phyloP scores from a whole-genome alignment of 2,797 vertebrate species.

The Pipistrellus pygmaeus region DNA sequence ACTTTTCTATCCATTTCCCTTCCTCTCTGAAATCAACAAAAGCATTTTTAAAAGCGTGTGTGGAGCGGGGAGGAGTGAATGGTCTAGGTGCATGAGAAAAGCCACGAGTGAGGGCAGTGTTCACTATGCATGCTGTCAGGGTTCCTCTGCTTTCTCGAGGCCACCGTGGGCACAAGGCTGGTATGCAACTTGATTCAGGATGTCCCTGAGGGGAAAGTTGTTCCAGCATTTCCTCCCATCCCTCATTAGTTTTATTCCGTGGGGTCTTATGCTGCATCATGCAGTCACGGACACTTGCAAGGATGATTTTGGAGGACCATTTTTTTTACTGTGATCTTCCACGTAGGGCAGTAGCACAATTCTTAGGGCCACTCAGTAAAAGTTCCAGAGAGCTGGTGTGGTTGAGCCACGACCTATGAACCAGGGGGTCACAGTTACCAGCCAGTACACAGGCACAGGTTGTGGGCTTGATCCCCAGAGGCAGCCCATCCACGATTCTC shows the following conservation, averaged over 20 bases:
- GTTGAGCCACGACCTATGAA: too few relatives aligned
- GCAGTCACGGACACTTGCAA: neutral
- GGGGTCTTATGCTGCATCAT: neutral
- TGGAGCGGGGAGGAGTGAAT: too few relatives aligned
- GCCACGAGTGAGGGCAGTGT: neutral
- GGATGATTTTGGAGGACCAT: neutral
- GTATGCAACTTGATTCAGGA: neutral
- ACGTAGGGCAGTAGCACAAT: neutral
- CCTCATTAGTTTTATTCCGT: neutral
- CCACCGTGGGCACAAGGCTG: neutral
- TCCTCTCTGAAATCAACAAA: too few relatives aligned
- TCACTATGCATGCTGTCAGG: rapidly evolving
- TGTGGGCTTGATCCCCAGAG: too few relatives aligned
- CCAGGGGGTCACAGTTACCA: too few relatives aligned
- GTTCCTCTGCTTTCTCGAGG: neutral
- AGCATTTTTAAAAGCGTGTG: neutral
- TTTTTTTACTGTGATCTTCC: neutral
- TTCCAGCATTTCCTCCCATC: neutral
- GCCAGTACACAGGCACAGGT: too few relatives aligned
- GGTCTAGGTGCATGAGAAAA: neutral
- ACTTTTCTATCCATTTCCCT: too few relatives aligned
- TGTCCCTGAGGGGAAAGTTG: neutral
- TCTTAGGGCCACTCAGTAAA: neutral
- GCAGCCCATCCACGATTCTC: too few relatives aligned
- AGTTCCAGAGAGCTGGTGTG: neutral